Percentiles rank a stretch among this genome's conserved stretches.
Conservation (phyloP, 2,888 invertebrate genomes). For the Exephanes ischioxanthus region DNA sequence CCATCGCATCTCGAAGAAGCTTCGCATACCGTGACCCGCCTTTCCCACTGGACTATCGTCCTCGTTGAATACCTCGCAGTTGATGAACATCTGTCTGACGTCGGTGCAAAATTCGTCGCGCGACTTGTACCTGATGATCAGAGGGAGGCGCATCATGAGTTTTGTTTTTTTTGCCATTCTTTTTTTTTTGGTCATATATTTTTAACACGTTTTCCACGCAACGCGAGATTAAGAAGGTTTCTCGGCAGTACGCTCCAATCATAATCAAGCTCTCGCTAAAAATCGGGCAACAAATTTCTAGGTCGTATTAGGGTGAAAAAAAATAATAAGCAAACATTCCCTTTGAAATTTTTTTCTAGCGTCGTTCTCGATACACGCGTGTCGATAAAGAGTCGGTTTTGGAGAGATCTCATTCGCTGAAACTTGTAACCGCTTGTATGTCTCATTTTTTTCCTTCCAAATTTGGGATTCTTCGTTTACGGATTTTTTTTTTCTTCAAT, state of each 20-base stretch:
- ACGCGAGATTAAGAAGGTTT: conserved; percentile 32
- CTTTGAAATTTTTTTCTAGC: neutral
- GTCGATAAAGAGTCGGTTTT: neutral
- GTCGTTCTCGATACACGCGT: neutral
- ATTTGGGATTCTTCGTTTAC: neutral
- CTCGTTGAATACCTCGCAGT: conserved; percentile 99
- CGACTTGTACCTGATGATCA: conserved; percentile 92
- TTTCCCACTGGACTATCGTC: conserved; percentile 99
- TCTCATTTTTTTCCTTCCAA: conserved; percentile 32
- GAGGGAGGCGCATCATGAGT: conserved; percentile 51
- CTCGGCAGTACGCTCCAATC: conserved; percentile 4
- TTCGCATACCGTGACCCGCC: conserved; percentile 96
- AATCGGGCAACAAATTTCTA: neutral
- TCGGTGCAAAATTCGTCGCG: conserved; percentile 97
- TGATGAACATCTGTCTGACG: conserved; percentile 97
- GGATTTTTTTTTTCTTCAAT: too few species aligned
- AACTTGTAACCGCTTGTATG: neutral
- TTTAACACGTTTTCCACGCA: conserved; percentile 43
- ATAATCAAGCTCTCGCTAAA: neutral
- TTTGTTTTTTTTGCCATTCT: conserved; percentile 41
- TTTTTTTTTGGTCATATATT: conserved; percentile 16
- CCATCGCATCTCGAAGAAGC: conserved; percentile 97
- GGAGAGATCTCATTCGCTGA: neutral
- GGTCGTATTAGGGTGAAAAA: neutral
- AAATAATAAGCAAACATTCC: neutral